Conservation (phyloP, 2,113 vertebrate species). For the Scytalopus superciliaris region DNA sequence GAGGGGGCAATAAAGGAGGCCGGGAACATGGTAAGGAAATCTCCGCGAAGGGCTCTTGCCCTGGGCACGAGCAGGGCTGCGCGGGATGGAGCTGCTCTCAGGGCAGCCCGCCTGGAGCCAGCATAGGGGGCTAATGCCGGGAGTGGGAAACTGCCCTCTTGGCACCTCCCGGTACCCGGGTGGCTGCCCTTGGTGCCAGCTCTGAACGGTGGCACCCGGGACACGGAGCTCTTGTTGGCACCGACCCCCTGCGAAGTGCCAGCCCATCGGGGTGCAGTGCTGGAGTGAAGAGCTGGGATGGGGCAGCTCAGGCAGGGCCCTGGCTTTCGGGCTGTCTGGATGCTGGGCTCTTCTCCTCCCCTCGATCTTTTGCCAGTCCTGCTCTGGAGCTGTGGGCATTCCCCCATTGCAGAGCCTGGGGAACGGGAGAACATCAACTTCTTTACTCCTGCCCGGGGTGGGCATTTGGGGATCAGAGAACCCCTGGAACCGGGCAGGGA, state of each 20-base stretch:
- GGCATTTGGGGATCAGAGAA: neutral
- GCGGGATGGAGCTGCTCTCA: neutral
- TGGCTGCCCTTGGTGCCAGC: neutral
- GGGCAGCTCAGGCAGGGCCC: neutral
- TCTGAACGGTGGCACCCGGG: neutral
- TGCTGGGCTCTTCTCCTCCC: neutral
- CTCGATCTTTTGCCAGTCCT: fast-evolving
- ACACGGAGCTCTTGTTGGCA: neutral
- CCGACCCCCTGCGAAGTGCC: neutral
- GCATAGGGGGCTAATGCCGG: neutral
- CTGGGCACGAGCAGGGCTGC: neutral
- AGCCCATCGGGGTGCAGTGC: neutral
- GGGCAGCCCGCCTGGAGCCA: neutral
- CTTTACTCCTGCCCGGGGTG: neutral
- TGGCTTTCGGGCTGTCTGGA: neutral
- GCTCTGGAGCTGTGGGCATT: neutral
- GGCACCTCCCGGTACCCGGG: neutral
- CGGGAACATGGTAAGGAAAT: constrained; percentile 61
- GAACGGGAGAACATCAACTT: neutral
- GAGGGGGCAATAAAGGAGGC: constrained; percentile 7
- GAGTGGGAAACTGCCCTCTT: neutral
- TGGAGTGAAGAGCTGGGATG: neutral
- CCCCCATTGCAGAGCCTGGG: neutral
- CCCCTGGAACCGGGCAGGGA: neutral
- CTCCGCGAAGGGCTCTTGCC: neutral